phyloP scores from a whole-genome alignment of 2,888 invertebrate species.

The Acanthosepion lycidas region DNA sequence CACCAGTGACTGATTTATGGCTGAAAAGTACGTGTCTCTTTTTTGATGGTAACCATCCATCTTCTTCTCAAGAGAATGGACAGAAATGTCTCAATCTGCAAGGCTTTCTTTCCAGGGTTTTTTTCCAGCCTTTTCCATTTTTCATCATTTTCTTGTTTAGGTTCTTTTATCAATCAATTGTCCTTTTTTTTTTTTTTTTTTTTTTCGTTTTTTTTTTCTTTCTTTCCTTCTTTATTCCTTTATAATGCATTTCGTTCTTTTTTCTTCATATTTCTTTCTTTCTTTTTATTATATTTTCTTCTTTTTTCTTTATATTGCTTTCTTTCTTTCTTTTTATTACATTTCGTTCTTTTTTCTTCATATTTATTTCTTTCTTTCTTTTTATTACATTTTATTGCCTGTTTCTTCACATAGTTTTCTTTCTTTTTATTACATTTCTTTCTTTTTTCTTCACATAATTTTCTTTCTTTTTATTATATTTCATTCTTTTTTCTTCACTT shows the following conservation, averaged over 20 bases:
- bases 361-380: not conserved
- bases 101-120: not conserved
- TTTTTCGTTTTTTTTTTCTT: not conserved
- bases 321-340: not conserved
- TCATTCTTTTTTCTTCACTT: not conserved
- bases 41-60: not conserved
- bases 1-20: not conserved
- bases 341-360: not conserved
- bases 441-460: not conserved
- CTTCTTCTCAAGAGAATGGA: not conserved
- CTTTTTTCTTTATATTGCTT: not conserved
- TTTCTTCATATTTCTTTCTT: not conserved
- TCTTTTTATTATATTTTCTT: not conserved
- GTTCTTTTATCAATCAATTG: not conserved
- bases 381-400: not conserved
- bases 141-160: not conserved
- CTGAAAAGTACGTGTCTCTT: not conserved
- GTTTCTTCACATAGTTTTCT: not conserved
- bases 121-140: not conserved
- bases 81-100: not conserved
- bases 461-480: not conserved
- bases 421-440: not conserved
- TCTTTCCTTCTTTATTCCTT: not conserved
- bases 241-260: too few species aligned
- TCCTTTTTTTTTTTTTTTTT: not conserved